Conservation (phyloP, 2,888 invertebrate genomes). For the Heteropelma amictum region DNA sequence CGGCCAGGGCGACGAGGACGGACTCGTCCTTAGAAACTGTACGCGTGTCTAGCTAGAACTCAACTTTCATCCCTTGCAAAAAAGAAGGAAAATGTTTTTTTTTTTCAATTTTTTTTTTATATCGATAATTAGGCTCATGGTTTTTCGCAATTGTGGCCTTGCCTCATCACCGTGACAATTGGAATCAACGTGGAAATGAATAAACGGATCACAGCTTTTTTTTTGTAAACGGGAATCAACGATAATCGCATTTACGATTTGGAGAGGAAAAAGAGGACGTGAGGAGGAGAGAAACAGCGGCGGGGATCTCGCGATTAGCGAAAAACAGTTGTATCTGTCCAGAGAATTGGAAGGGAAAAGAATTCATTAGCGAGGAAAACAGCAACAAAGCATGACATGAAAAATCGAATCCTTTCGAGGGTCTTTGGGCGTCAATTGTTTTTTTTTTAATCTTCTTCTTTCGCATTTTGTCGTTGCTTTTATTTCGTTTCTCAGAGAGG, state of each 20-base stretch:
- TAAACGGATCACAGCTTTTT: constrained; percentile 68
- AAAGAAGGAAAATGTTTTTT: constrained; percentile 32
- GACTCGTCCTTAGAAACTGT: constrained; percentile 65
- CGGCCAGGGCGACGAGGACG: constrained; percentile 65
- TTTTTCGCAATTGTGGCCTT: too few relatives aligned
- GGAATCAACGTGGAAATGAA: constrained; percentile 58
- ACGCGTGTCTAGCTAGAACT: constrained; percentile 56
- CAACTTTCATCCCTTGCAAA: constrained; percentile 51
- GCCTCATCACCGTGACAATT: constrained; percentile 48
- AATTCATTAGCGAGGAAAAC: neutral
- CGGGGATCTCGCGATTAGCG: too few relatives aligned
- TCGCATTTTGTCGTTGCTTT: constrained; percentile 29
- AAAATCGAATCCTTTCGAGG: constrained; percentile 69
- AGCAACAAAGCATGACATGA: constrained; percentile 59
- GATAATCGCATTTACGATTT: constrained; percentile 52
- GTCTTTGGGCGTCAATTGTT: constrained; percentile 65
- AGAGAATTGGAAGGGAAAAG: constrained; percentile 4
- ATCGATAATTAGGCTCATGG: neutral
- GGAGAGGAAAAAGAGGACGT: constrained; percentile 43
- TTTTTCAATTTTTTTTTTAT: constrained; percentile 6
- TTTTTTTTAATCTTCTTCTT: constrained; percentile 24
- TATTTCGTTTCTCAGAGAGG: constrained; percentile 62
- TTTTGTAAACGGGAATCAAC: constrained; percentile 63
- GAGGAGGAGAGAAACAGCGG: constrained; percentile 23
- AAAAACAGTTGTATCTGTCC: neutral